A percentile compares a stretch with the other conserved stretches of the same genome.
phyloP scores from a whole-genome alignment of 2,888 invertebrate genomes.

The Megalurothrips usitatus region DNA sequence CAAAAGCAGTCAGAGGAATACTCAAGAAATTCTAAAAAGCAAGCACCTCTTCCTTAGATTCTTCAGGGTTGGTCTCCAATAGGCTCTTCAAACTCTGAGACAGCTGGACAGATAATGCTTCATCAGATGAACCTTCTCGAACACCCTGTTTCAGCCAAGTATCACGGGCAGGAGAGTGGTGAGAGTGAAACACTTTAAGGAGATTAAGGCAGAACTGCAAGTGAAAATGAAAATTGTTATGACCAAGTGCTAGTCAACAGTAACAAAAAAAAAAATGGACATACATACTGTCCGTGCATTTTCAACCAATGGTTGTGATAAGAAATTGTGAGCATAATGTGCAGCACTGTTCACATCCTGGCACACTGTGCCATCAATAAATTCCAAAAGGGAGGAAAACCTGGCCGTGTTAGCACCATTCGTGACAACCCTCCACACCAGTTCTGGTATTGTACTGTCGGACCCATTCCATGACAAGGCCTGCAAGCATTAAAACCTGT shows the following conservation, averaged over 20 bases:
- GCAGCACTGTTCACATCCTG: not conserved
- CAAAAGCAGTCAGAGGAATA: not conserved
- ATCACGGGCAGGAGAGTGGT: not conserved
- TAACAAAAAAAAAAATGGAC: not conserved
- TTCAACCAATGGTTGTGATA: not conserved
- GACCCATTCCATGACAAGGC: not conserved
- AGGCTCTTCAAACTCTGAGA: not conserved
- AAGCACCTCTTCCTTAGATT: not conserved
- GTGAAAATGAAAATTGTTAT: not conserved
- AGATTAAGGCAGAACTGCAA: not conserved
- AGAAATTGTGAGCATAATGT: not conserved
- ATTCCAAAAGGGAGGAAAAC: not conserved
- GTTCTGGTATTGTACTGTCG: not conserved
- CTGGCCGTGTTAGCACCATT: not conserved
- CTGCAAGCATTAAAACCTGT: not conserved
- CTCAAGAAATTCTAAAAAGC: no score
- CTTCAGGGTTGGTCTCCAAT: not conserved
- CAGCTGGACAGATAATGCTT: not conserved
- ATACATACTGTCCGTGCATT: not conserved
- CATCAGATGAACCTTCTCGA: not conserved
- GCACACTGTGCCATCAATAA: not conserved
- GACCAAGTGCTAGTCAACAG: not conserved
- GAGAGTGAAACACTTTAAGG: not conserved
- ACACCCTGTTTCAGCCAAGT: constrained; percentile 6
- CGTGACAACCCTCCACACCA: not conserved